These are phyloP conservation scores for Bicyclus anynana DNA, from an alignment of 1,140 invertebrate genomes.

Conservation along the genomic window DNA sequence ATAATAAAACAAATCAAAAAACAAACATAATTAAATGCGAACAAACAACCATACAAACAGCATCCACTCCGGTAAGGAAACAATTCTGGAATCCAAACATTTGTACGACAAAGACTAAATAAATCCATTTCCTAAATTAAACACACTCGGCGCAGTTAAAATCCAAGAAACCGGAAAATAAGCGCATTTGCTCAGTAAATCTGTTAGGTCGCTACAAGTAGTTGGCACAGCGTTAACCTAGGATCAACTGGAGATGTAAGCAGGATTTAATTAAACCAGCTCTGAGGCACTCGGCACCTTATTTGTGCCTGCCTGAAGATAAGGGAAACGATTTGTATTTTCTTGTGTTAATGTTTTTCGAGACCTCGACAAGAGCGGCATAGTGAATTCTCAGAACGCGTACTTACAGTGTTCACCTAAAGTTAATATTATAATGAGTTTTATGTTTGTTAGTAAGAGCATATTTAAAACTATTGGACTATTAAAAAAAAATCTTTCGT, in stretches of 20 bases:
- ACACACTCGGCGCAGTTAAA: conserved; percentile 3
- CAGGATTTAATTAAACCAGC: conserved; percentile 3
- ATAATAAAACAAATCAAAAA: background rate
- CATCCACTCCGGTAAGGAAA: background rate
- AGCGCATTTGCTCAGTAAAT: conserved; percentile 6
- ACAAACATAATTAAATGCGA: background rate
- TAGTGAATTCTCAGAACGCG: too few relatives aligned
- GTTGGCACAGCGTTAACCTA: conserved; percentile 6
- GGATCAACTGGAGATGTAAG: conserved; percentile 4
- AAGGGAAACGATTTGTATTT: background rate
- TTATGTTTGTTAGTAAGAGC: too few relatives aligned
- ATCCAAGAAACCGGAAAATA: conserved; percentile 7
- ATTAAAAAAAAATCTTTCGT: too few relatives aligned
- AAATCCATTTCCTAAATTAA: conserved; percentile 9
- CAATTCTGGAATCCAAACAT: background rate
- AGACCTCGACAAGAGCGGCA: background rate
- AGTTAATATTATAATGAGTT: too few relatives aligned
- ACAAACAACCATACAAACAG: background rate
- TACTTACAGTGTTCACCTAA: too few relatives aligned
- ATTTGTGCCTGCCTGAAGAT: conserved; percentile 1
- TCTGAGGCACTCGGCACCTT: background rate
- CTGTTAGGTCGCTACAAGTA: conserved; percentile 7
- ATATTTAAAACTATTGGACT: too few relatives aligned
- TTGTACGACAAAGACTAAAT: conserved; percentile 4
- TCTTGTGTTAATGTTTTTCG: background rate